A percentile compares a stretch with the other conserved stretches of the same genome.
phyloP scores from a whole-genome alignment of 92 coral and sea anemone genomes.

The Heliopora coerulea region DNA sequence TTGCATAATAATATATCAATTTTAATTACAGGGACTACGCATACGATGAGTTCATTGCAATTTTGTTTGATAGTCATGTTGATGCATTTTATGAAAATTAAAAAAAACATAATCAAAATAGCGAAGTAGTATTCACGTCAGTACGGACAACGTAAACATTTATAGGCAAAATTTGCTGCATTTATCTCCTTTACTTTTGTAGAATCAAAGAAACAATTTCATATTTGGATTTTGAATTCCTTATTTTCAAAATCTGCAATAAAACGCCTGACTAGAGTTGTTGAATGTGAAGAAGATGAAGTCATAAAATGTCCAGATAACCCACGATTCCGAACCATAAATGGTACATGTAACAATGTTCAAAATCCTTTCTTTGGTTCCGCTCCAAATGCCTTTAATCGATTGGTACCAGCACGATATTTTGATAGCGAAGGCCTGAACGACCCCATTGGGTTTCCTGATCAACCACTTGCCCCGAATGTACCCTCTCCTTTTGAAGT shows the following conservation, averaged over 20 bases:
- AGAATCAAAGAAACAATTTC: neutral
- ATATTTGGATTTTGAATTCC: neutral
- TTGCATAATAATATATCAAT: too few species aligned
- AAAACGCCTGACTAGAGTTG: neutral
- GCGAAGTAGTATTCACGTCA: too few species aligned
- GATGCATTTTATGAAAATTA: too few species aligned
- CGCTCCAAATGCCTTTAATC: conserved; percentile 70
- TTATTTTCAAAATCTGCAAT: conserved; percentile 13
- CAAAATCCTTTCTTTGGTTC: conserved; percentile 88
- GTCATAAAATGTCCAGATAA: neutral
- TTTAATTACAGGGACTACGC: too few species aligned
- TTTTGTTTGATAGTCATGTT: too few species aligned
- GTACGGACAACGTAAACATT: too few species aligned
- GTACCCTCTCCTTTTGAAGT: conserved; percentile 79
- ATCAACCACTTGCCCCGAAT: conserved; percentile 82
- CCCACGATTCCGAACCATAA: conserved; percentile 59
- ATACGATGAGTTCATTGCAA: too few species aligned
- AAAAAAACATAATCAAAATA: too few species aligned
- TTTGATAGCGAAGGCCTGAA: conserved; percentile 75
- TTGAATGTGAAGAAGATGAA: neutral
- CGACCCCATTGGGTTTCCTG: conserved; percentile 90
- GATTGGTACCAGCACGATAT: conserved; percentile 76
- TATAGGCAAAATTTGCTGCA: too few species aligned
- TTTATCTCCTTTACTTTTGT: too few species aligned
- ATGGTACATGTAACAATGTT: conserved; percentile 88